Evolutionary conservation across 2,113 vertebrate species (phyloP).

Genomic region (Pantherophis guttatus): DNA sequence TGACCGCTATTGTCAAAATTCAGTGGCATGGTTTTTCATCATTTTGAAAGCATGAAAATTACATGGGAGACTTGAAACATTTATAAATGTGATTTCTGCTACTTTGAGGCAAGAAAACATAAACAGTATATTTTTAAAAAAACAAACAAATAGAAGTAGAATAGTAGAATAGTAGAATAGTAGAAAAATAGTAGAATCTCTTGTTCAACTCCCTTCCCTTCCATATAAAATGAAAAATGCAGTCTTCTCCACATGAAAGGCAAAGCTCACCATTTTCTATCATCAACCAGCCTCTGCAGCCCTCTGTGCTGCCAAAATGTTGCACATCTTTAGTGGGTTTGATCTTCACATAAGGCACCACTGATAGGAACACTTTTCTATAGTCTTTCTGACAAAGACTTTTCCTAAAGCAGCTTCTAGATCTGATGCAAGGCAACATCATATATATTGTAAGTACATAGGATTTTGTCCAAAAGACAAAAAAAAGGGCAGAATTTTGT

Average conservation of each 20-base stretch:
- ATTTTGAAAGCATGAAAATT: background rate
- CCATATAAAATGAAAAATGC: background rate
- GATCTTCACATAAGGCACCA: background rate
- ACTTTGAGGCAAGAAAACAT: background rate
- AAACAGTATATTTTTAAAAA: background rate
- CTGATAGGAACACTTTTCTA: background rate
- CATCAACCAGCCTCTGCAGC: background rate
- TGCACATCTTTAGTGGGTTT: background rate
- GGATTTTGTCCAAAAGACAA: background rate
- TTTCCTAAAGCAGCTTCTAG: background rate
- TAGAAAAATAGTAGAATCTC: background rate
- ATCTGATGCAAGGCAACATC: background rate
- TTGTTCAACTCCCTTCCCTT: background rate
- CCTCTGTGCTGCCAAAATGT: background rate
- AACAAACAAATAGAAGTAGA: background rate
- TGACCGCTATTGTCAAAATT: background rate
- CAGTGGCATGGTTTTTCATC: background rate
- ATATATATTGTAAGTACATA: background rate
- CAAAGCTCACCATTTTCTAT: background rate
- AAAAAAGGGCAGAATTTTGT: background rate
- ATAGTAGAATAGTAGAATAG: background rate
- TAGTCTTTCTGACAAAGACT: background rate
- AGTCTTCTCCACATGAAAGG: background rate
- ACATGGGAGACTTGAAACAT: background rate
- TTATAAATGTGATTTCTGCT: background rate